Conservation (phyloP, 1,140 invertebrate genomes). For the Tetraneura akinire region DNA sequence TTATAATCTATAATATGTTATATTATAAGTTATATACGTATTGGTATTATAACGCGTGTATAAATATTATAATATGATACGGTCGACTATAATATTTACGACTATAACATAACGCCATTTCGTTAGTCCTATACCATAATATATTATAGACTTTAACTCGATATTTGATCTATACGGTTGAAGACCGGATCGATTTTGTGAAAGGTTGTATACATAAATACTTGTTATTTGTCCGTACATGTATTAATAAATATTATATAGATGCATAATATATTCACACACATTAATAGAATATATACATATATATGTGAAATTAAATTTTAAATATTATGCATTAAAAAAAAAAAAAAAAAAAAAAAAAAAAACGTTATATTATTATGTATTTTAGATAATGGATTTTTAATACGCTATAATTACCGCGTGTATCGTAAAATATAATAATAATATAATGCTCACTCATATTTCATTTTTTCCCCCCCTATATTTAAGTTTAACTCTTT, state of each 20-base stretch:
- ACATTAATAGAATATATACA: too few relatives aligned
- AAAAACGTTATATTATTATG: not conserved
- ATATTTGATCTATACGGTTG: not conserved
- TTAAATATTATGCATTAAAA: not conserved
- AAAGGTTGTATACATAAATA: not conserved
- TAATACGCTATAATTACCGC: not conserved
- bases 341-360: not conserved
- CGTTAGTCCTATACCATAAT: too few relatives aligned
- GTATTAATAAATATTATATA: too few relatives aligned
- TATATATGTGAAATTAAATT: slow-evolving; percentile 23
- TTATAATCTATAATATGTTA: too few relatives aligned
- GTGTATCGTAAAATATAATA: slow-evolving; percentile 17
- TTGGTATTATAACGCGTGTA: too few relatives aligned
- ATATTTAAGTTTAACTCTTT: too few relatives aligned
- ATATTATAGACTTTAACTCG: not conserved
- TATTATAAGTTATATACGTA: too few relatives aligned
- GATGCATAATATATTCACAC: too few relatives aligned
- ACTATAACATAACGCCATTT: too few relatives aligned
- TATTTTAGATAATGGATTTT: not conserved
- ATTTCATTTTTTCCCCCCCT: not conserved
- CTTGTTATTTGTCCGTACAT: too few relatives aligned
- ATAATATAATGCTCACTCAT: not conserved
- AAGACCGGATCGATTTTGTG: not conserved
- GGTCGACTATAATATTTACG: too few relatives aligned
- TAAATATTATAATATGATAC: too few relatives aligned